phyloP scores from a whole-genome alignment of 1,140 invertebrate genomes.

The Drosophila nigromelanica region DNA sequence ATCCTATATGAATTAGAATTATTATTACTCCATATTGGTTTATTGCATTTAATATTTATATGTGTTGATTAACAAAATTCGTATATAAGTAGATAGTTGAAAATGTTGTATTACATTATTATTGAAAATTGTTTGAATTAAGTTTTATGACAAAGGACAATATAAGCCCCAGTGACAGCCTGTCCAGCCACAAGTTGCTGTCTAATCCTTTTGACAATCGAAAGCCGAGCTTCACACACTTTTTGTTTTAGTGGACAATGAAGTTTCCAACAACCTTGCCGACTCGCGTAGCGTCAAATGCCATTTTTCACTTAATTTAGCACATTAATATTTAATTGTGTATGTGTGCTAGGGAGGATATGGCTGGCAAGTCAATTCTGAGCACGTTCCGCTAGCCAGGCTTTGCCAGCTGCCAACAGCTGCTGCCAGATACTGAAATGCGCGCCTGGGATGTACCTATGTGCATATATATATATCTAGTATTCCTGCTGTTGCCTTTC shows the following conservation, averaged over 20 bases:
- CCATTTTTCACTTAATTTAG: conserved; percentile 75
- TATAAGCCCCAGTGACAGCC: conserved; percentile 46
- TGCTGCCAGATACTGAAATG: conserved; percentile 52
- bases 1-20: too few relatives aligned
- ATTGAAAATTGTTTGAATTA: too few relatives aligned
- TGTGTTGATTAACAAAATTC: too few relatives aligned
- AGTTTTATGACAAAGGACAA: conserved; percentile 35
- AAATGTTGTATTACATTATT: too few relatives aligned
- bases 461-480: background rate
- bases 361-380: conserved; percentile 22
- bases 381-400: conserved; percentile 52
- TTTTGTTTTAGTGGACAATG: background rate
- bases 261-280: background rate
- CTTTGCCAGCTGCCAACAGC: conserved; percentile 67
- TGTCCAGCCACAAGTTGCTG: conserved; percentile 67
- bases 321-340: conserved; percentile 79
- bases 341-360: conserved; percentile 5
- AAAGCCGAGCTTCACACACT: conserved; percentile 10
- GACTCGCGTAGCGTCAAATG: conserved; percentile 28
- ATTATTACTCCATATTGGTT: too few relatives aligned
- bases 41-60: too few relatives aligned
- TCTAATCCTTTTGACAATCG: conserved; percentile 62
- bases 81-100: too few relatives aligned
- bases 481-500: conserved; percentile 33
- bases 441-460: background rate